Base-by-base conservation (phyloP, 2,888 invertebrate genomes). In the Boloria euphrosyne region DNA sequence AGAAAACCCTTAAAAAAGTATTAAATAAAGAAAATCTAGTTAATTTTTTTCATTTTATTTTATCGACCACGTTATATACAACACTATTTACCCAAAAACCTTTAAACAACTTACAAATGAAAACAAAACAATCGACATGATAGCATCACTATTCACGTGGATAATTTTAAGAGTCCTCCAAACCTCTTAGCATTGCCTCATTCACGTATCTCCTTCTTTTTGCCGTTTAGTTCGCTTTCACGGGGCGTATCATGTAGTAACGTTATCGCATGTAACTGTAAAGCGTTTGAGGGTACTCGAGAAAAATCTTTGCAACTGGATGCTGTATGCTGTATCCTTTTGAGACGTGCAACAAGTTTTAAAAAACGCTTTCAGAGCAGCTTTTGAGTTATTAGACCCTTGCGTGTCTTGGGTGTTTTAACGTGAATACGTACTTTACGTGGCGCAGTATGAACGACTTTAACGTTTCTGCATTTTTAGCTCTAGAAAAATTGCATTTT, bases 91-190 rank as follows among this genome's bases (percentile, higher is more conserved):
- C 22, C 14, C 13, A 55, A 43, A 43, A 22, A 4, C 13, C 4
- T 16, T 50, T 3, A 57, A 17, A 55, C 4, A n/a, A 13, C 10
- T 4, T 1, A 10, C 3, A 53, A 53, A 44, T 49, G 16, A 49
- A 63, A 62, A 58, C 49, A 65, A 60, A 61, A 60, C 38, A 59
- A 74, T 71, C 71, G 70, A 38, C 31, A 38, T 10, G 67, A 65
- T 13, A 67, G 47, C 76, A 64, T 44, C 74, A 57, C 78, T 76
- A 74, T 76, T 83, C 86, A 87, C 87, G 86, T 86, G 86, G 84
- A 86, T 85, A 85, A 85, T 85, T 81, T 81, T 77, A 84, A 87
- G 88, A 73, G 83, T 78, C 71, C 86, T 87, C 68, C 75, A 81
- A 18, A 47, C 38, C 66, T 62, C 67, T 69, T 47, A 38, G 22